A percentile compares a stretch with the other conserved stretches of the same genome.
Conservation (phyloP, 1,140 invertebrate species). For the Plutomurus gul region DNA sequence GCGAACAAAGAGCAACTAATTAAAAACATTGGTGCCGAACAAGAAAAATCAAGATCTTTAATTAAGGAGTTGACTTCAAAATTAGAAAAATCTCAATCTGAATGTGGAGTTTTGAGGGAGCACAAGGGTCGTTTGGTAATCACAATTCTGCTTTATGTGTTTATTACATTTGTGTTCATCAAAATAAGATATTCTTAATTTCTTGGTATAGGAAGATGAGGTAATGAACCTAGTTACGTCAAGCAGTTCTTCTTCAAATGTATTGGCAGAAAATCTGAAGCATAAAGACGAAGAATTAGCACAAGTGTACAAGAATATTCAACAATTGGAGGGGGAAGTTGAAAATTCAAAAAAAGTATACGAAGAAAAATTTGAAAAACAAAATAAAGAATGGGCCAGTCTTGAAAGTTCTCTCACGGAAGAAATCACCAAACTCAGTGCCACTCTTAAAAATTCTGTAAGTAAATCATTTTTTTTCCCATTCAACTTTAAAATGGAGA, state of each 20-base stretch:
- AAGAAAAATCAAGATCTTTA: background rate
- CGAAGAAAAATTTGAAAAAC: background rate
- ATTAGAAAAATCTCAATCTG: background rate
- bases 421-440: background rate
- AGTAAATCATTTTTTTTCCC: no score
- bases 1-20: background rate
- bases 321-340: background rate
- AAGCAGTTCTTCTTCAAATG: background rate
- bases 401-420: background rate
- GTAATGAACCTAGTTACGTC: constrained; percentile 8
- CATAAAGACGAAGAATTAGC: background rate
- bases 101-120: background rate
- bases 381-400: background rate
- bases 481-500: no score
- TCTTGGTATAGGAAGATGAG: background rate
- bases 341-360: background rate
- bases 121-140: background rate
- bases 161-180: background rate
- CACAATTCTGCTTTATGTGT: background rate
- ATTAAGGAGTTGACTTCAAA: background rate
- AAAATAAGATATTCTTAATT: background rate
- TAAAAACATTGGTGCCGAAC: background rate
- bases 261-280: background rate
- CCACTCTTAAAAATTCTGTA: background rate
- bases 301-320: background rate